These are phyloP conservation scores for Recurvirostra avosetta DNA, from an alignment of 2,113 vertebrate genomes.

Conservation along the genomic window DNA sequence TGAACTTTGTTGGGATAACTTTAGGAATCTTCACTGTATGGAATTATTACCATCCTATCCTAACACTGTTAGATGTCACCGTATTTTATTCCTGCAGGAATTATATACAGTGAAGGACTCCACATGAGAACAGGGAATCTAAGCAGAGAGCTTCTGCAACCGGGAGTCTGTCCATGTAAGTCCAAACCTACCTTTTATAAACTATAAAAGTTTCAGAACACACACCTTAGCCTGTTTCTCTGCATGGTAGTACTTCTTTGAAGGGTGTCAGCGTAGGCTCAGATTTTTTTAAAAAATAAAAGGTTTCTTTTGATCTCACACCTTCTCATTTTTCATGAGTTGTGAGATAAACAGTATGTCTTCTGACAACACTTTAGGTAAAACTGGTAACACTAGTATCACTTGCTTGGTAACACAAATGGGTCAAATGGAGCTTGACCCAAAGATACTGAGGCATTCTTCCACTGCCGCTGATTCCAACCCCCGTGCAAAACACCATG, in stretches of 20 bases:
- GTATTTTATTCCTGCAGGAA: neutral
- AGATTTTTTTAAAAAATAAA: neutral
- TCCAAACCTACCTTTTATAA: neutral
- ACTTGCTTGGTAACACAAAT: neutral
- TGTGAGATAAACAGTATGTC: neutral
- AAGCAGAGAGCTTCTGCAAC: neutral
- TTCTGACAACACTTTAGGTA: neutral
- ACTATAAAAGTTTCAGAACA: neutral
- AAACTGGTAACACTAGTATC: neutral
- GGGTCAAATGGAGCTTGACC: neutral
- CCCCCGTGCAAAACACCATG: neutral
- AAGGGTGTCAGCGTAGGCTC: neutral
- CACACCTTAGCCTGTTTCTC: neutral
- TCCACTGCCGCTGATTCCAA: neutral
- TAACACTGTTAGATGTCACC: neutral
- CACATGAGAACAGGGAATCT: neutral
- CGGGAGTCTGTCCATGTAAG: neutral
- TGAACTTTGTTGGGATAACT: neutral
- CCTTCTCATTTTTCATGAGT: neutral
- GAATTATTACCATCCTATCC: neutral
- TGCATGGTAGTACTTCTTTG: neutral
- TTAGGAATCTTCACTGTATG: neutral
- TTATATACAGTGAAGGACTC: neutral
- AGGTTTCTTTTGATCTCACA: neutral
- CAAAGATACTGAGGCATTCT: neutral